Evolutionary conservation across 2,888 invertebrate genomes (phyloP).

Genomic region (Pammene fasciana): DNA sequence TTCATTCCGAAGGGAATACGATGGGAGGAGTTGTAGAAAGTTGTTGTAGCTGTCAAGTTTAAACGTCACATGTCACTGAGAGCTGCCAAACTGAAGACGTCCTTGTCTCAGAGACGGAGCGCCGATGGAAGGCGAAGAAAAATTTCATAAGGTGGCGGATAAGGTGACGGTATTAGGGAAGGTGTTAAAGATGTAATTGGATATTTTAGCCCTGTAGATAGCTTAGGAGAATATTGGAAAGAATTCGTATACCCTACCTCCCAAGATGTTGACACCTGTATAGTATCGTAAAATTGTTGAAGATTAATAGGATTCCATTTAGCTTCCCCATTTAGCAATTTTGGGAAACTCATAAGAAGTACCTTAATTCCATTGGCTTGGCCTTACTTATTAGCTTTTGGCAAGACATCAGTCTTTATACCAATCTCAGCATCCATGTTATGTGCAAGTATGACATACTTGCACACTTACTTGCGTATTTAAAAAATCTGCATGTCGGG

Average conservation of each 20-base stretch:
- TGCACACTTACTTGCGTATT: no score
- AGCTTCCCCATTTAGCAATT: not conserved
- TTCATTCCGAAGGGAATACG: conserved; percentile 46
- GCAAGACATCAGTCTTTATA: not conserved
- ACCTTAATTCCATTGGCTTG: no score
- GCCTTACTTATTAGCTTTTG: not conserved
- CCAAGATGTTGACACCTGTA: conserved; percentile 2
- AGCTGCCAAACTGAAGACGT: conserved; percentile 66
- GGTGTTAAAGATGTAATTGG: conserved; percentile 27
- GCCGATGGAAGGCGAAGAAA: conserved; percentile 39
- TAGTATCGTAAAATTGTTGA: not conserved
- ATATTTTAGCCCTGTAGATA: conserved; percentile 16
- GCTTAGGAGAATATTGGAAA: not conserved
- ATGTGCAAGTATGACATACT: no score
- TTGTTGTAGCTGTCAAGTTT: conserved; percentile 65
- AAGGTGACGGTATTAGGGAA: conserved; percentile 39
- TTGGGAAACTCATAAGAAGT: no score
- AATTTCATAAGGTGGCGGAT: conserved; percentile 45
- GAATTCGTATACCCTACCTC: conserved; percentile 14
- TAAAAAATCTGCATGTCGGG: no score
- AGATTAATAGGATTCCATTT: not conserved
- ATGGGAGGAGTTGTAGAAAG: conserved; percentile 34
- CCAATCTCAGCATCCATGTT: no score
- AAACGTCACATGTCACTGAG: conserved; percentile 68
- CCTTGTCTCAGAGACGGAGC: conserved; percentile 56